Base-by-base conservation (phyloP, 2,888 invertebrate genomes). In the Sarcophaga rosellei region DNA sequence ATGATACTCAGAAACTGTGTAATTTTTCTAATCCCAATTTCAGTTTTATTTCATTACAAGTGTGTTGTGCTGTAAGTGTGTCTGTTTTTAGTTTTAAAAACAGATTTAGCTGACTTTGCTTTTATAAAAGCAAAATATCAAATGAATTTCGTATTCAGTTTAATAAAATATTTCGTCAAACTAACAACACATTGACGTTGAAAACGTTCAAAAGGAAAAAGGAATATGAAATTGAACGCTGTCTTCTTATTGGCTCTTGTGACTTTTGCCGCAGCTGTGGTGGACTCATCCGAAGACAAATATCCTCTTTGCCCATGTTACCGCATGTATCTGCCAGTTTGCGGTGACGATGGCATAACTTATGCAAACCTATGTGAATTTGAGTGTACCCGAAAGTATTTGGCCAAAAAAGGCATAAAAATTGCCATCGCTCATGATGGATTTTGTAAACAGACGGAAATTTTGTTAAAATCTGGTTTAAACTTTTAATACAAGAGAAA, bases 311-410 rank as follows among this genome's bases (percentile, higher is more conserved):
- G 90, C 61, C 61, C 84, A 12, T 90, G 90, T 23, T 84, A 88
- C 15, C 89, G 89, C 63, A 88, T 84, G 8, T 84, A 88, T 53
- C 84, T 88, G 20, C 89, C 89, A 20, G 89, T 90, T 21, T 90
- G 90, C 62, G 90, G 88, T 1, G 88, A 89, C 2, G 88, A 90
- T 73, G 23, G 57, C 2, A 74, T 84, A 15, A 90, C 90, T n/a
- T 92, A 92, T 77, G 17, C 80, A 53, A 92, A 91, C 85, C 23
- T 15, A 3, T 92, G 92, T 81, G 79, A 88, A 47, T 88, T 92
- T 69, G 6, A 74, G 0, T 92, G 92, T 69, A 85, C 86, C 17
- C 87, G 87, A 21, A 81, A 87, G 12, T 87, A 73, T n/a, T 57
- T 87, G 47, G 66, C 69, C 0, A 88, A 88, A 0, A 75, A 21